Conservation (phyloP, 1,140 invertebrate genomes). For the Elysia chlorotica region DNA sequence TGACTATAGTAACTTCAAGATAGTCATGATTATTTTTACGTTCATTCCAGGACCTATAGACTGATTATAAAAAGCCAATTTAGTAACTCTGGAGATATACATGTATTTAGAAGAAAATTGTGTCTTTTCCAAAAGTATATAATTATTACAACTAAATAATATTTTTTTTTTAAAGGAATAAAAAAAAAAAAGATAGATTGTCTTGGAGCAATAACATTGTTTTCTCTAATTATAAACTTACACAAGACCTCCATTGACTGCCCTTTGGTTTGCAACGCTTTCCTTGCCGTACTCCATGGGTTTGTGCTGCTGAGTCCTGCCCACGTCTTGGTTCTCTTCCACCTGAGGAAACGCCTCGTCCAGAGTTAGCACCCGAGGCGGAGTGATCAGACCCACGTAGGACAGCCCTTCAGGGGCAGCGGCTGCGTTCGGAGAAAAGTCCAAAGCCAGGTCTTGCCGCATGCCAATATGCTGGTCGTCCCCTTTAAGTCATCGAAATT, state of each 20-base stretch:
- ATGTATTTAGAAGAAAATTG: neutral
- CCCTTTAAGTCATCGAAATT: no score
- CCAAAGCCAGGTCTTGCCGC: conserved; percentile 18
- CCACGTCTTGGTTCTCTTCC: conserved; percentile 18
- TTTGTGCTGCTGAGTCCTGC: neutral
- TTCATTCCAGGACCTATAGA: no score
- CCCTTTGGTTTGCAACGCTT: neutral
- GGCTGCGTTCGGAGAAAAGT: conserved; percentile 9
- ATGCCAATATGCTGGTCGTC: conserved; percentile 37
- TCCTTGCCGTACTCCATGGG: neutral
- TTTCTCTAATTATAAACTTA: neutral
- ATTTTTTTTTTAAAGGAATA: no score
- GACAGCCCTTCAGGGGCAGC: conserved; percentile 14
- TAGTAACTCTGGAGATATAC: no score
- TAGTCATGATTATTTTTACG: no score
- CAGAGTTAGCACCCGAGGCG: conserved; percentile 40
- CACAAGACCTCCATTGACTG: conserved; percentile 10
- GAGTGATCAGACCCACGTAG: conserved; percentile 43
- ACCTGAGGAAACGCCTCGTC: conserved; percentile 38
- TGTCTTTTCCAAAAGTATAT: neutral
- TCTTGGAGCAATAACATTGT: neutral
- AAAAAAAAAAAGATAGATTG: neutral
- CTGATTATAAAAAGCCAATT: no score
- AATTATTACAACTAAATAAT: no score
- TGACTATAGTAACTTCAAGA: no score